Base-by-base conservation (phyloP, 2,888 invertebrate genomes). In the Nemotelus nigrinus region DNA sequence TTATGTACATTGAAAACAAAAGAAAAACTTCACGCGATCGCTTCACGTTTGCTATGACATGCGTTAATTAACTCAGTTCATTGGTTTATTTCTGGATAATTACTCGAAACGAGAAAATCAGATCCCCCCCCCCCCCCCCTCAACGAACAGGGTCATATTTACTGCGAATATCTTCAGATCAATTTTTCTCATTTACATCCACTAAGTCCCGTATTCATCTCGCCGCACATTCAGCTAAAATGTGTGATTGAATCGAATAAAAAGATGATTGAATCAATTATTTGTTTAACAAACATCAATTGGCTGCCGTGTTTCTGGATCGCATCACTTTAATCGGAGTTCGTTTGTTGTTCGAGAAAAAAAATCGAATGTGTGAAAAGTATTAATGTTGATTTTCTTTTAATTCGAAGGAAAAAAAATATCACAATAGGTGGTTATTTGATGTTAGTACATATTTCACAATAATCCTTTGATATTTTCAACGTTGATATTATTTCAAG, bases 21-120 rank as follows among this genome's bases (percentile, higher is more conserved):
- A 43, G 60, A 39, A 60, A 60, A 60, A 48, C 44, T 78, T 64
- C 74, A 75, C 44, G 74, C 67, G 67, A 78, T 78, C 41, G 39
- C 50, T 8, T 48, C 65, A 45, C 77, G 48, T 63, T 71, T 79
- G 70, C 75, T 79, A 77, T 79, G 79, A 79, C 79, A 77, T 77
- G 60, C 74, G 75, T 74, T 79, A 79, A 79, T 79, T 79, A 75
- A 79, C 75, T 77, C 70, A 58, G 68, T 70, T 68, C 25, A 48
- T 70, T 65, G 76, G 70, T 76, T 76, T 78, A 58, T 71, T 76
- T 78, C 76, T 78, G 60, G 44, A 39, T 63, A 60, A 60, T 41
- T 41, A 39, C 7, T 3, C 39, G 60, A 58, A n/a, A 25, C 25
- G 3, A 43, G 60, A 60, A 39, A 60, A 41, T 25, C 25, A 25